A percentile compares a stretch with the other conserved stretches of the same genome.
Evolutionary conservation across 2,113 vertebrate genomes (phyloP).

Genomic region (Numida meleagris): DNA sequence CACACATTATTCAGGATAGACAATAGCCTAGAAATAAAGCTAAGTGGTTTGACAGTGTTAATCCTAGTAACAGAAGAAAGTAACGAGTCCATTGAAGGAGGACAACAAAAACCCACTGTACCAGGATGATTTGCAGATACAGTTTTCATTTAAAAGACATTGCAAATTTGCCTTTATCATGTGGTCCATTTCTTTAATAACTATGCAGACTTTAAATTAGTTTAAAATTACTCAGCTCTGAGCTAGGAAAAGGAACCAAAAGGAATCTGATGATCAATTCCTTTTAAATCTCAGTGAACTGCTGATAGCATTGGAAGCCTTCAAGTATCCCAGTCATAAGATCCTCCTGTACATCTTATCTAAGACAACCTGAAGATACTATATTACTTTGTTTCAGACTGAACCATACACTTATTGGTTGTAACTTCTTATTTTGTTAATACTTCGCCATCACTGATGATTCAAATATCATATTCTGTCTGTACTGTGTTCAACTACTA

Average conservation of each 20-base stretch:
- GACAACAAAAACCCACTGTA: background rate
- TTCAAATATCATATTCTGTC: background rate
- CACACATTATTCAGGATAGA: background rate
- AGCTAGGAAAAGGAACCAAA: background rate
- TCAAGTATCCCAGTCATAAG: background rate
- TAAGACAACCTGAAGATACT: background rate
- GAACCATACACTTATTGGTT: background rate
- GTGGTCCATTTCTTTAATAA: background rate
- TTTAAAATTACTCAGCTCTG: background rate
- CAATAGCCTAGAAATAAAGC: background rate
- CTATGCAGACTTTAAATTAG: background rate
- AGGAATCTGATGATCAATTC: background rate
- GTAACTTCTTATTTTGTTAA: background rate
- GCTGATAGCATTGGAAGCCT: background rate
- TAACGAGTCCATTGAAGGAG: fast-evolving
- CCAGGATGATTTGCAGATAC: background rate
- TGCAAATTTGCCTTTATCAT: background rate
- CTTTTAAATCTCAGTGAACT: background rate
- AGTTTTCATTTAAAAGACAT: background rate
- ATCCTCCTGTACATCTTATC: background rate
- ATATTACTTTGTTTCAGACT: background rate
- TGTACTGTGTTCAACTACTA: background rate
- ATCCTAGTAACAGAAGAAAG: background rate
- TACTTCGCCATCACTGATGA: background rate
- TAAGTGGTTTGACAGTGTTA: background rate